phyloP scores from a whole-genome alignment of 2,888 invertebrate genomes.

The Agrotis clavis region DNA sequence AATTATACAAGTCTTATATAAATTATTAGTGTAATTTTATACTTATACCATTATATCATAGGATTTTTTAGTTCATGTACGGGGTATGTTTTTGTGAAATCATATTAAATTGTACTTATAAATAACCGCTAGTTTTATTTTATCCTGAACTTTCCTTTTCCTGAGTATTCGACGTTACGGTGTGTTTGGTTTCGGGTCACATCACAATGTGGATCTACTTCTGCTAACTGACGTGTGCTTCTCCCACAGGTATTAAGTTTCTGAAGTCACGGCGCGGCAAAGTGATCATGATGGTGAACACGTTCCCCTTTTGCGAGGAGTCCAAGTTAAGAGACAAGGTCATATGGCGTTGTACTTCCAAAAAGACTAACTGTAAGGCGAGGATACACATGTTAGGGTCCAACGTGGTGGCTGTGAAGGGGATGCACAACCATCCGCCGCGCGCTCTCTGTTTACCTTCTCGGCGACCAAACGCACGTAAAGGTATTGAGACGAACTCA shows the following conservation, averaged over 20 bases:
- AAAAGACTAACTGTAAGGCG: conserved; percentile 90
- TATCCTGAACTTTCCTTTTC: conserved; percentile 36
- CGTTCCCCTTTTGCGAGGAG: conserved; percentile 90
- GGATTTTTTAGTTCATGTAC: conserved; percentile 87
- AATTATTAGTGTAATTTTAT: conserved; percentile 87
- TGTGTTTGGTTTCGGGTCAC: conserved; percentile 41
- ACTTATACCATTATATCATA: conserved; percentile 87
- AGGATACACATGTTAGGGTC: conserved; percentile 89
- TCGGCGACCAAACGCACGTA: conserved; percentile 71
- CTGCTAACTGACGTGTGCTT: conserved; percentile 77
- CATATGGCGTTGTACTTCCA: conserved; percentile 90
- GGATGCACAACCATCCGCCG: conserved; percentile 89
- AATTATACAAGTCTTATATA: conserved; percentile 83
- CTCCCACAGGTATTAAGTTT: conserved; percentile 88
- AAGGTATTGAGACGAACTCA: conserved; percentile 64
- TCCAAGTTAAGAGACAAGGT: conserved; percentile 89
- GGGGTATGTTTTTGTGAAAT: conserved; percentile 90
- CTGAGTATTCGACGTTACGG: conserved; percentile 23
- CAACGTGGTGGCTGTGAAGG: conserved; percentile 88
- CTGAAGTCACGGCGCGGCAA: conserved; percentile 89
- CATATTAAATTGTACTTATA: conserved; percentile 91
- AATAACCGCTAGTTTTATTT: conserved; percentile 88
- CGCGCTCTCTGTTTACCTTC: conserved; percentile 78
- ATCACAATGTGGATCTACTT: conserved; percentile 34
- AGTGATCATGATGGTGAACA: conserved; percentile 90